phyloP scores from a whole-genome alignment of 2,888 invertebrate genomes.

The Agonopterix heracliana region DNA sequence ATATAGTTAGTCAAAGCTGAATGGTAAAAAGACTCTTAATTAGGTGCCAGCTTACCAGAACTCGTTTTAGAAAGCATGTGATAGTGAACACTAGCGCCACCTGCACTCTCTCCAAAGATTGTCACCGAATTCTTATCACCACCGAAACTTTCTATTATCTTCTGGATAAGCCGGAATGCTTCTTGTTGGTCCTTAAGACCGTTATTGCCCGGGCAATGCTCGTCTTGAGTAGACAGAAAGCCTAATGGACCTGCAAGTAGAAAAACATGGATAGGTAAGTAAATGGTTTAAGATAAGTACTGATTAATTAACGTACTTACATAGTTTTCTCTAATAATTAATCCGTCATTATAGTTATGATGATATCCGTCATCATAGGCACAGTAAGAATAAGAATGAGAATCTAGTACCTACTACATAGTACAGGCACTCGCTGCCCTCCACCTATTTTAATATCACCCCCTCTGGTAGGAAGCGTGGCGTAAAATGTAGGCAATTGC shows the following conservation, averaged over 20 bases:
- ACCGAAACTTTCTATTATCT: constrained; percentile 77
- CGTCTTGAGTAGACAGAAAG: constrained; percentile 80
- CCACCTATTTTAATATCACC: too few relatives aligned
- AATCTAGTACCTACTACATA: too few relatives aligned
- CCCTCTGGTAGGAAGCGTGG: too few relatives aligned
- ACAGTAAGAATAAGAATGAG: too few relatives aligned
- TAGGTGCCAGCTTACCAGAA: constrained; percentile 45
- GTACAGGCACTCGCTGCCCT: too few relatives aligned
- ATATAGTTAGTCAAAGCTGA: too few relatives aligned
- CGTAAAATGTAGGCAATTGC: too few relatives aligned
- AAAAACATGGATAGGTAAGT: not conserved
- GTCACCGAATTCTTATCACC: constrained; percentile 80
- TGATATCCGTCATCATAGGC: not conserved
- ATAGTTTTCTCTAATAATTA: not conserved
- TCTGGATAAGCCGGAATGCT: constrained; percentile 78
- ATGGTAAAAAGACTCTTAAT: too few relatives aligned
- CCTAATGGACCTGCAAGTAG: constrained; percentile 75
- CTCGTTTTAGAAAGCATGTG: constrained; percentile 81
- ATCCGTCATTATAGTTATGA: not conserved
- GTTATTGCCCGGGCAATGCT: constrained; percentile 79
- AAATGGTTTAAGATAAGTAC: not conserved
- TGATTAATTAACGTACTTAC: too few relatives aligned
- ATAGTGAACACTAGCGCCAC: constrained; percentile 80
- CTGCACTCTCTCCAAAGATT: constrained; percentile 83
- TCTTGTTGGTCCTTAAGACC: constrained; percentile 81